phyloP scores from a whole-genome alignment of 2,797 vertebrate species.

The Pseudochirops corinnae region DNA sequence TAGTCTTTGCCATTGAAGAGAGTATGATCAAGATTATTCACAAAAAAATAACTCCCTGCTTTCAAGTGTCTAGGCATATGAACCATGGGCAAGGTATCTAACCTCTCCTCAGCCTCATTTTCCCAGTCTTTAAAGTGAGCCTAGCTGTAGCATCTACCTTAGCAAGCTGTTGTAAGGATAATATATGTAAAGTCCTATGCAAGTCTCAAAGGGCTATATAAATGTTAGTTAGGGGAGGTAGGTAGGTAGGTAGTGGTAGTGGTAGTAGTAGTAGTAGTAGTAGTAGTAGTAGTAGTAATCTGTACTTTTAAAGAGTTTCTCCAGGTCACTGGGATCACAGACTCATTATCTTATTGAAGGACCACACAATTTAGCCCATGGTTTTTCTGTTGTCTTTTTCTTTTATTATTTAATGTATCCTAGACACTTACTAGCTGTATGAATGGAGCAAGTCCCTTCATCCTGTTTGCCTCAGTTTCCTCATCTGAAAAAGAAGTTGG shows the following conservation, averaged over 20 bases:
- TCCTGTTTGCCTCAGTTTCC: background rate
- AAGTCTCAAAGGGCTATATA: no score
- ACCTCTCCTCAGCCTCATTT: background rate
- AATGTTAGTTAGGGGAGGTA: background rate
- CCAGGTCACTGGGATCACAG: background rate
- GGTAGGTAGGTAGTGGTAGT: background rate
- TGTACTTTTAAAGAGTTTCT: background rate
- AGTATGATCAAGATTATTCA: background rate
- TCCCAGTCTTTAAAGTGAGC: no score
- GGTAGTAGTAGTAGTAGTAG: background rate
- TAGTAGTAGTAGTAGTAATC: background rate
- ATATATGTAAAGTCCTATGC: no score
- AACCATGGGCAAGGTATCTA: background rate
- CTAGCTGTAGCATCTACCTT: no score
- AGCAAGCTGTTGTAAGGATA: no score
- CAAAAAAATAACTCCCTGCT: background rate
- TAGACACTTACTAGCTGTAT: background rate
- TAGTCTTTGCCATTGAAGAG: background rate
- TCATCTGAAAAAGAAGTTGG: background rate
- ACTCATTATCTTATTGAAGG: background rate
- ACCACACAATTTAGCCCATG: background rate
- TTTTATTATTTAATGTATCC: background rate
- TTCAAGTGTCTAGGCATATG: background rate
- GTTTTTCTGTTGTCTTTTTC: background rate
- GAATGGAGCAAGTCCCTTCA: no score